Evolutionary conservation across 2,113 vertebrate species (phyloP), one percentile per base, ranked within the genome.

Genomic region (Poeciliopsis retropinna): DNA sequence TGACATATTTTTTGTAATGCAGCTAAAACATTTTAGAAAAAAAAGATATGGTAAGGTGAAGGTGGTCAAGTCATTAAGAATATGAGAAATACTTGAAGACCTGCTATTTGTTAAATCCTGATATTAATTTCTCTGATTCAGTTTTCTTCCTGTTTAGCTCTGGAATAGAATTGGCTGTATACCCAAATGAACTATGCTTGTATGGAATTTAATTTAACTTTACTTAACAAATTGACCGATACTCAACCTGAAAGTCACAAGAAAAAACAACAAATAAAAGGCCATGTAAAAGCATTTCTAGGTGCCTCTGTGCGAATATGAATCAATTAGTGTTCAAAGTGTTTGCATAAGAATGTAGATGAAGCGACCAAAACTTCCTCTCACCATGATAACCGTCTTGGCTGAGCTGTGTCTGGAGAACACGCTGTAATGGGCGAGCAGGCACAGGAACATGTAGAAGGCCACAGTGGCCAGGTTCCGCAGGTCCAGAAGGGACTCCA

Each of bases 341-440:
- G 17, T 29, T 30, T 30, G 14, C 2, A 30, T 31, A 31, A 7
- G 15, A 34, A 32, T 70, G 51, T 34, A 8, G 27, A 54, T 57
- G 8, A 67, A 28, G 5, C 28, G 29, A 13, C 31, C 51, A 61
- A 11, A 28, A 71, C 11, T 27, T 41, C n/a, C 9, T 28, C 96
- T 94, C 94, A 99, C 97, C 98, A 99, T 99, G 83, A 98, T 82
- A 64, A 99, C 96, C 32, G 94, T 96, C 92, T 97, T 98, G 65
- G 97, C 96, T 8, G 98, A 98, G 86, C 95, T 94, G 88, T 96
- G 94, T 84, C 94, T 87, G 70, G 96, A 95, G 61, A 95, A 89
- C 44, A 99, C 93, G 90, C 97, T 95, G 89, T 97, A 96, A 85
- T 95, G 85, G 22, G 95, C 90, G 62, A 99, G 91, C 79, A 95